phyloP scores from a whole-genome alignment of 1,140 invertebrate genomes.

The Eriosoma lanigerum region DNA sequence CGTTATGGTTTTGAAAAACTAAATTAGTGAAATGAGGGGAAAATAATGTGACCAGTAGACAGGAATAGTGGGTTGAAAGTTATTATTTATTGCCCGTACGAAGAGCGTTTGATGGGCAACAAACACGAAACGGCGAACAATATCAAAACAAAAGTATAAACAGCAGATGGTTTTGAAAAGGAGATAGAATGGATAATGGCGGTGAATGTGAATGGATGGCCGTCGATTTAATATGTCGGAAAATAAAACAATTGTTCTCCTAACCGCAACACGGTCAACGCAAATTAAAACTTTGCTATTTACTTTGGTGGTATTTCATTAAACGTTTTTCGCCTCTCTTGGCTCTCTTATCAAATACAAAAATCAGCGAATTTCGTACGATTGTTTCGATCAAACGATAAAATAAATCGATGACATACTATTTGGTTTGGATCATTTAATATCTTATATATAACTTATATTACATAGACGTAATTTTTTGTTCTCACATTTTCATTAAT shows the following conservation, averaged over 20 bases:
- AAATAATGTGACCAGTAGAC: background rate
- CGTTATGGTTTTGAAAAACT: background rate
- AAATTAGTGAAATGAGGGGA: background rate
- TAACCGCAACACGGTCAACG: background rate
- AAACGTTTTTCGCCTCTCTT: background rate
- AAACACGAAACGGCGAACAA: slow-evolving; percentile 10
- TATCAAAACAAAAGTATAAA: slow-evolving; percentile 8
- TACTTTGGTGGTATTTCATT: background rate
- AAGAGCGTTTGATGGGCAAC: background rate
- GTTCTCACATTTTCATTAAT: too few species aligned
- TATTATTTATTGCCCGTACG: slow-evolving; percentile 1
- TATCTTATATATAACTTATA: too few species aligned
- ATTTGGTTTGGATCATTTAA: too few species aligned
- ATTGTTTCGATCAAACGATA: background rate
- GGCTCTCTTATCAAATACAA: background rate
- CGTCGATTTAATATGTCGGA: slow-evolving; percentile 19
- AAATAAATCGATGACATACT: slow-evolving; percentile 1
- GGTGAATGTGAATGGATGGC: background rate
- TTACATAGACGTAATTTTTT: too few species aligned
- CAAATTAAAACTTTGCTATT: background rate
- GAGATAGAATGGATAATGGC: background rate
- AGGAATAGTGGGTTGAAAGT: background rate
- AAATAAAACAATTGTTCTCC: slow-evolving; percentile 8
- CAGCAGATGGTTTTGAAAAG: background rate
- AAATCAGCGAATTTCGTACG: background rate